Evolutionary conservation across 2,113 vertebrate genomes (phyloP).

Genomic region (Myiopsitta monachus): DNA sequence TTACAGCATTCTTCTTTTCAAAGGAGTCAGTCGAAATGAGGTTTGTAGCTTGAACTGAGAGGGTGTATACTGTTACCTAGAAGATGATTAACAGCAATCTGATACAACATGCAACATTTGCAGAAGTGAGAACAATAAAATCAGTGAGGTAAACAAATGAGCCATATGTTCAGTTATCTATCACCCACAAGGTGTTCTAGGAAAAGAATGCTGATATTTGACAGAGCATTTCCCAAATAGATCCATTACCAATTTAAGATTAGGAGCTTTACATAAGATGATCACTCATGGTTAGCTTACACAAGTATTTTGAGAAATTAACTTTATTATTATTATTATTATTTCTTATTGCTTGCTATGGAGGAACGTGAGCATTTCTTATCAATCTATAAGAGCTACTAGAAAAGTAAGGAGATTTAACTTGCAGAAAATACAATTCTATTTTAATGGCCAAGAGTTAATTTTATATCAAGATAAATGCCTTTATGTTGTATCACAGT

Average conservation of each 20-base stretch:
- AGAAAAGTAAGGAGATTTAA: background rate
- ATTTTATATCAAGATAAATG: background rate
- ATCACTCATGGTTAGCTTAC: background rate
- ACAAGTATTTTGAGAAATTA: background rate
- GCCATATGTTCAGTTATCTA: slow-evolving; percentile 24
- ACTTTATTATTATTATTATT: background rate
- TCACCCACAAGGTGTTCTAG: background rate
- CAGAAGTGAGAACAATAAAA: slow-evolving; percentile 44
- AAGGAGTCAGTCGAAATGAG: background rate
- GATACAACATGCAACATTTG: background rate
- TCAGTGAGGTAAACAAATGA: slow-evolving; percentile 28
- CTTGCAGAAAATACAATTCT: background rate
- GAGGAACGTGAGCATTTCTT: background rate
- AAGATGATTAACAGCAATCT: slow-evolving; percentile 16
- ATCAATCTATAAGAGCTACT: background rate
- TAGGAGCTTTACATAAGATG: background rate
- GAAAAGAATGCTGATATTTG: background rate
- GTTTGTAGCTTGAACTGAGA: background rate
- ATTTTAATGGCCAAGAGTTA: background rate
- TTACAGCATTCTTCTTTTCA: slow-evolving; percentile 9
- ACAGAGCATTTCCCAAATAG: background rate
- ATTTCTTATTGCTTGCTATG: background rate
- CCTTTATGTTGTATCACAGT: background rate
- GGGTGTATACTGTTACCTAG: background rate
- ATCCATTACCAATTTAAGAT: background rate